Base-by-base conservation (phyloP, 1,140 invertebrate species). In the Stegodyphus mimosarum region DNA sequence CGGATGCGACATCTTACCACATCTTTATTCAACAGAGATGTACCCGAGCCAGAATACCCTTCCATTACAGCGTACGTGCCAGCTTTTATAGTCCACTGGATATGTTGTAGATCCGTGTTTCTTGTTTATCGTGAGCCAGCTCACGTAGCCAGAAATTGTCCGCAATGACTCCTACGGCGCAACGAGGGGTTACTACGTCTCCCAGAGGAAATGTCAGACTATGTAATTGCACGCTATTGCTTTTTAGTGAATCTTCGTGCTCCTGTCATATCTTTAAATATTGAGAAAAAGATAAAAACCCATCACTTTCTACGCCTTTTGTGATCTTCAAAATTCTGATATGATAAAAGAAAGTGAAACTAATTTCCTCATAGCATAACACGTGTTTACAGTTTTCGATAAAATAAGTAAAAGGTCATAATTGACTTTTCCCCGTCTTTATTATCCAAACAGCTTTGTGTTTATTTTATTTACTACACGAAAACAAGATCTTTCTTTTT, bases 81-180 rank as follows among this genome's bases (percentile, higher is more conserved):
- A 70, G 66, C 66, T 79, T 79, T 79, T 79, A 79, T 79, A 79
- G 77, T 79, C 67, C 77, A 79, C n/a, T 79, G 77, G 66, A 50
- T 70, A 53, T 52, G 67, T 71, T 70, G 77, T 79, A 67, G 66
- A 55, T 67, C 75, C 18, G n/a, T 60, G 63, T 67, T 67, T 77
- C 77, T 79, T 79, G 77, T 79, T 79, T 79, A 79, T 79, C 67
- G 33, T 7, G 51, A 79, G 77, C 77, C 77, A 71, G n/a, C 50
- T 69, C 77, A 79, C 77, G 77, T 79, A 79, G 17, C 50, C 51
- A 52, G 51, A 60, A 79, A 79, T 79, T 69, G 77, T 77, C 75
- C 75, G 75, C 75, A 77, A 77, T 77, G 75, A 67, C 75, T 67
- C 63, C 75, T 77, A 50, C 64, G 51, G 15, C 53, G 74, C 33